Conservation (phyloP, 2,113 vertebrate genomes). For the Deroptyus accipitrinus region DNA sequence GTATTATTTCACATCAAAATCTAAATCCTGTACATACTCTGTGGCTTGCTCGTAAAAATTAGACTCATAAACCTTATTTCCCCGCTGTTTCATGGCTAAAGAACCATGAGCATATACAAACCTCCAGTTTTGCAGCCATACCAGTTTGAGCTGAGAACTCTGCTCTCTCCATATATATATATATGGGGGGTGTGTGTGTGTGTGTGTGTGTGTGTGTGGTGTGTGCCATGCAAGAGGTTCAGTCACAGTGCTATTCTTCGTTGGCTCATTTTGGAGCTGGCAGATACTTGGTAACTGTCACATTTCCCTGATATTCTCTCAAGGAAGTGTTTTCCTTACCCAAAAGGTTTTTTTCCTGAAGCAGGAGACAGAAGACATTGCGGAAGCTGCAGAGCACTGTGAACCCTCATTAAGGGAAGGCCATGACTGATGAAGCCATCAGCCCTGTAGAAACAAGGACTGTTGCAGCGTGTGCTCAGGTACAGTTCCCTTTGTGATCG, state of each 20-base stretch:
- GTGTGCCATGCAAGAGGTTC: neutral
- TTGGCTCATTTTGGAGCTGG: neutral
- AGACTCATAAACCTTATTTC: neutral
- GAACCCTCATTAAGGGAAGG: slow-evolving; percentile 48
- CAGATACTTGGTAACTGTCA: neutral
- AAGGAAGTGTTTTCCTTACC: neutral
- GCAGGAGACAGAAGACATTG: slow-evolving; percentile 53
- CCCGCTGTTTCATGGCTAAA: neutral
- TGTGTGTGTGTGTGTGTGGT: neutral
- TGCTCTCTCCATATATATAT: neutral
- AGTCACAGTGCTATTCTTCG: neutral
- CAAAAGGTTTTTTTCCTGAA: neutral
- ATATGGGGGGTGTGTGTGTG: accelerated
- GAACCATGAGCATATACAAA: neutral
- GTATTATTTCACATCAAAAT: neutral
- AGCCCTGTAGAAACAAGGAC: slow-evolving; percentile 53
- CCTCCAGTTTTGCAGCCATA: neutral
- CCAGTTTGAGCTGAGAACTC: too few species aligned
- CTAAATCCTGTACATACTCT: neutral
- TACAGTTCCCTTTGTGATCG: neutral
- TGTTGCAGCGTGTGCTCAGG: slow-evolving; percentile 64
- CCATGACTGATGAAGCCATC: slow-evolving; percentile 52
- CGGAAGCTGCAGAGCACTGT: slow-evolving; percentile 36
- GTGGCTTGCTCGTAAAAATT: neutral
- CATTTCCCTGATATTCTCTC: neutral